Base-by-base conservation (phyloP, 92 coral and sea anemone species). In the Bergia sp. region DNA sequence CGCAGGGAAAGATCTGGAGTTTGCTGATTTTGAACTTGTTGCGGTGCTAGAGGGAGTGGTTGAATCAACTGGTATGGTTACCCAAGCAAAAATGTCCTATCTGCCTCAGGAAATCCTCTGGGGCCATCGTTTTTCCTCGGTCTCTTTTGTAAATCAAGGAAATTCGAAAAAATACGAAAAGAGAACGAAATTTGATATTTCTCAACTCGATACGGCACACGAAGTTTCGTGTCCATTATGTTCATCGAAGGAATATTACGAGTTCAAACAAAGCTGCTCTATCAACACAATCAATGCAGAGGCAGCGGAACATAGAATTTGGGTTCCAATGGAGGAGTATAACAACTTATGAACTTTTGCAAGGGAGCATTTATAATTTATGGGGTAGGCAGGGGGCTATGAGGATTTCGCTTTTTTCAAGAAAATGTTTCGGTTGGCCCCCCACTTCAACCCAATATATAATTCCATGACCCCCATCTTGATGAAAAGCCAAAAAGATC, bases 1-100 rank as follows among this genome's bases (percentile, higher is more conserved):
- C 5, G 93, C 95, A 38, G 95, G 93, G 76, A 91, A 93, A 81
- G 94, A 86, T 10, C 90, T 97, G 38, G 86, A 77, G 40, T 77
- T 38, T 9, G 91, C 97, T 29, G 91, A 93, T 13, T 72, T 97
- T 74, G 99, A 97, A 86, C 37, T 97, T 38, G 95, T 97, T 13
- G 99, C 96, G 37, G 96, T 97, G 1, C 80, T 97, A 15, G 99
- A 97, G 47, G 99, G 99, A 16, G 93, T 92, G 1, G 96, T 97
- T 1, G 99, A 97, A 76, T 92, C 96, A 23, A 95, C 99, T 37
- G 95, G 99, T 16, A 93, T 97, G 99, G 98, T 96, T 6, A 94
- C 95, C 13, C 99, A 97, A 71, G 99, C 98, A 10, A 95, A 92
- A 80, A 91, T 98, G 41, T 97, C 99, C 0, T 97, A 93, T 61